These are phyloP conservation scores for Rhincodon typus DNA, from an alignment of 2,797 vertebrate genomes.

Conservation along the genomic window DNA sequence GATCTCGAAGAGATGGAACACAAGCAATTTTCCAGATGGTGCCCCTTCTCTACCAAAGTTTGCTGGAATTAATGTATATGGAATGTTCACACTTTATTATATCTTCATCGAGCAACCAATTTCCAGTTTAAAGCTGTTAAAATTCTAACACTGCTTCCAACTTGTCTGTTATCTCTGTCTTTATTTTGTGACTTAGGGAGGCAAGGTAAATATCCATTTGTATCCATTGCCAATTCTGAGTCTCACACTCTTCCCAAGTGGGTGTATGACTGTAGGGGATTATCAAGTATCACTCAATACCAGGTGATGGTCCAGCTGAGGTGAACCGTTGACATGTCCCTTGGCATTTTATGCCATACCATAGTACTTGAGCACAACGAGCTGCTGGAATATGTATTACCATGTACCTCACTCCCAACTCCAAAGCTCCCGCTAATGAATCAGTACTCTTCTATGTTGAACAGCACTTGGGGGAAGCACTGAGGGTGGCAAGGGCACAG, in stretches of 20 bases:
- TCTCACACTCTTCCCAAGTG: no score
- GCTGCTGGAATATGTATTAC: no score
- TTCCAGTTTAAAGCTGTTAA: no score
- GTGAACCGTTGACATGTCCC: no score
- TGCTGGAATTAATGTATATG: background rate
- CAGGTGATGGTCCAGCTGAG: background rate
- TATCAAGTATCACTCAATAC: background rate
- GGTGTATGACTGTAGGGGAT: background rate
- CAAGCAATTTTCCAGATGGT: slow-evolving; percentile 46
- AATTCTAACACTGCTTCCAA: no score
- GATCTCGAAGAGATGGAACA: slow-evolving; percentile 73
- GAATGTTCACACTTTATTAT: background rate
- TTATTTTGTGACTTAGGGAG: background rate
- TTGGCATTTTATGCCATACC: background rate
- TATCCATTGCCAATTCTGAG: background rate
- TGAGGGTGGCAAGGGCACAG: no score
- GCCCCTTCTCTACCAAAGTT: background rate
- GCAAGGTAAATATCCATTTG: no score
- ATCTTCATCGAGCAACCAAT: background rate
- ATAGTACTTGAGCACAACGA: no score
- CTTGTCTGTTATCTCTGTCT: background rate
- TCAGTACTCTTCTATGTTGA: no score
- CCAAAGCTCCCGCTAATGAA: no score
- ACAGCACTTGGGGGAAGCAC: no score
- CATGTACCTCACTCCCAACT: no score